Conservation (phyloP, 2,797 vertebrate species). For the Artibeus jamaicensis region DNA sequence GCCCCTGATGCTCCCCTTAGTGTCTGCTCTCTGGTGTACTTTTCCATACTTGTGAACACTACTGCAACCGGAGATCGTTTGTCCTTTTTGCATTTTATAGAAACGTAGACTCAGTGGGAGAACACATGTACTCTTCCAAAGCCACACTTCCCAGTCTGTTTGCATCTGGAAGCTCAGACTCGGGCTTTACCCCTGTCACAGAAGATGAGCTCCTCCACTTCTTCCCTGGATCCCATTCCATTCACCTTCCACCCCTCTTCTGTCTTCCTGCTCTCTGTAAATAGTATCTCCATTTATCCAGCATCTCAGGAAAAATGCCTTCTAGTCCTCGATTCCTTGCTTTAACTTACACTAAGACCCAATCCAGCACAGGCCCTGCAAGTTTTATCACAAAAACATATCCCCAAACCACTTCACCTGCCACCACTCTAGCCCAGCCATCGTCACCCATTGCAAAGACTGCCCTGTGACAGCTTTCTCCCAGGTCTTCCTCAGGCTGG, state of each 20-base stretch:
- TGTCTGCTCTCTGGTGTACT: neutral
- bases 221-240: neutral
- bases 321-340: neutral
- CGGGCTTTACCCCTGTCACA: neutral
- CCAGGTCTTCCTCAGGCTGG: neutral
- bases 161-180: neutral
- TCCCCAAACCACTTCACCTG: neutral
- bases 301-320: neutral
- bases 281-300: neutral
- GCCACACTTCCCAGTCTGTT: neutral
- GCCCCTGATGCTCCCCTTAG: neutral
- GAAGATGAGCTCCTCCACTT: neutral
- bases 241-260: neutral
- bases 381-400: neutral
- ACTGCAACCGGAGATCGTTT: neutral
- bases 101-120: neutral
- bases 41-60: neutral
- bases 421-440: neutral
- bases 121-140: neutral
- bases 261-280: neutral
- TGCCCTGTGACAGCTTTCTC: neutral
- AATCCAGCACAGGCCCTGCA: neutral
- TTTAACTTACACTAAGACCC: neutral
- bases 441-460: neutral
- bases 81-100: neutral